A percentile compares a stretch with the other conserved stretches of the same genome.
Evolutionary conservation across 2,888 invertebrate genomes (phyloP).

Genomic region (Synanthedon tipuliformis): DNA sequence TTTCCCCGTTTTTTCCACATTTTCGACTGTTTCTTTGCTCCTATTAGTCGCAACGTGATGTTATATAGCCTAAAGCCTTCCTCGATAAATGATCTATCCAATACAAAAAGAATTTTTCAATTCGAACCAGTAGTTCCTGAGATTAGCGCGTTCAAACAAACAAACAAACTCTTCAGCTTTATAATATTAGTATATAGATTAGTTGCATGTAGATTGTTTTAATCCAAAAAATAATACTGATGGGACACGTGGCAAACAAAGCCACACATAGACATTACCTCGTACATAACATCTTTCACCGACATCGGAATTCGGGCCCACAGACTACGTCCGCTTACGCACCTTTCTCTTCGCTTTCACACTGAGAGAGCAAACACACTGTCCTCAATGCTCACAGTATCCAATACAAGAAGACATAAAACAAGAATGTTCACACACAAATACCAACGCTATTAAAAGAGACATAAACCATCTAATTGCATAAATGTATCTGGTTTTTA

Average conservation of each 20-base stretch:
- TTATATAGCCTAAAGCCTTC: too few species aligned
- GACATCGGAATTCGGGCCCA: conserved; percentile 47
- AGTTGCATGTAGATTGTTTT: background rate
- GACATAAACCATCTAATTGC: too few species aligned
- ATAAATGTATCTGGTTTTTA: background rate
- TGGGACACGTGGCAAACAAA: conserved; percentile 8
- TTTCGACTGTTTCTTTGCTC: too few species aligned
- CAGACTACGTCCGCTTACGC: conserved; percentile 19
- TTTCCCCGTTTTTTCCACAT: too few species aligned
- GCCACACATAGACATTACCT: conserved; percentile 15
- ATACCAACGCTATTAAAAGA: too few species aligned
- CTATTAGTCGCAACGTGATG: too few species aligned
- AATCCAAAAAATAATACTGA: background rate
- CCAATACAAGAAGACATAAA: conserved; percentile 12
- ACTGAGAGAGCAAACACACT: conserved; percentile 40
- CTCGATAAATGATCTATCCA: too few species aligned
- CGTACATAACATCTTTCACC: conserved; percentile 42
- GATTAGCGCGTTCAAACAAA: too few species aligned
- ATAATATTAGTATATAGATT: too few species aligned
- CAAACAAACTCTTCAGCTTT: too few species aligned
- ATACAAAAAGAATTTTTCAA: too few species aligned
- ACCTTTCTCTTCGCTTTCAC: conserved; percentile 62
- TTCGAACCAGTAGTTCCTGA: too few species aligned
- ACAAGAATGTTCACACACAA: background rate
- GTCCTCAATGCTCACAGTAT: conserved; percentile 27